Evolutionary conservation across 2,113 vertebrate species (phyloP), one percentile per base, ranked within the genome.

Genomic region (Pteronura brasiliensis): DNA sequence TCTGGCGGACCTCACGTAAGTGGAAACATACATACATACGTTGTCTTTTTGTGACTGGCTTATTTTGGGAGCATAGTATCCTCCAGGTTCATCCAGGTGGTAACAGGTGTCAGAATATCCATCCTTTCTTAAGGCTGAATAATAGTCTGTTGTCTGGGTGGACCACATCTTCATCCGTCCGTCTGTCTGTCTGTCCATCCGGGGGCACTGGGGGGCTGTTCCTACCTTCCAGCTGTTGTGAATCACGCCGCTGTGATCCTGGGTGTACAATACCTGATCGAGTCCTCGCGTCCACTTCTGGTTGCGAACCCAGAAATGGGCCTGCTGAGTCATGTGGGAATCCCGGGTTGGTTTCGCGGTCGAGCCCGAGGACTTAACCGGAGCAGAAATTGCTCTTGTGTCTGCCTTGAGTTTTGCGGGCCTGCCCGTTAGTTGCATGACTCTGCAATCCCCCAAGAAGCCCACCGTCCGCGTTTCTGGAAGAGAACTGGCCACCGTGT

Each of bases 1-100:
- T 39, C n/a, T 4, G 31, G 3, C 23, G 12, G 42, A 6, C 63
- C n/a, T 61, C 31, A 0, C 2, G 0, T 25, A 10, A 55, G n/a
- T 1, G 21, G 42, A 13, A 2, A 0, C 27, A 0, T 6, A 1
- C 7, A 0, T 0, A 0, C 7, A 0, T 0, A 0, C 6, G 8
- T 23, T 18, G 27, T 59, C 65, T 20, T 42, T 25, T 1, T 3
- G 65, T 13, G 72, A 13, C 61, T 11, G 76, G 29, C 72, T 49
- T 5, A 0, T 20, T 9, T 31, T 31, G 8, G 29, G 3, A 29
- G 12, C 10, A 0, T 4, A 0, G 0, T 4, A 34, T 34, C 83
- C 36, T 47, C 6, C 1, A 13, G 27, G 14, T 8, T 21, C 27
- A 6, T 36, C 18, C 14, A 0, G 0, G 23, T 0, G 6, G 27